A percentile compares a stretch with the other conserved stretches of the same genome.
Conservation (phyloP, 1,140 invertebrate species). For the Drosophila parabipectinata region DNA sequence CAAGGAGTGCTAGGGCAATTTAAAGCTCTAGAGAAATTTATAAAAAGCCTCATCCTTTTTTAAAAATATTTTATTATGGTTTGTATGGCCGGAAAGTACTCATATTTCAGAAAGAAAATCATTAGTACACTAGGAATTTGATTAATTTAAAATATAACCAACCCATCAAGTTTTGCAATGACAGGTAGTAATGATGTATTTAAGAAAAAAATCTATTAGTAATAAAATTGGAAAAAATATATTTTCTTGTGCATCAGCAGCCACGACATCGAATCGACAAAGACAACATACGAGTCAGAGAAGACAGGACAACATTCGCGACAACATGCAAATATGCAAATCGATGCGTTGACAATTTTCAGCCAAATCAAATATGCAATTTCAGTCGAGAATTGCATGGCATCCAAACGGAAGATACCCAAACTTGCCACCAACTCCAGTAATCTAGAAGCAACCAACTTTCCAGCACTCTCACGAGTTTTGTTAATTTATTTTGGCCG, state of each 20-base stretch:
- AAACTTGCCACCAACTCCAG: not conserved
- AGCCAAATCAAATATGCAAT: constrained; percentile 74
- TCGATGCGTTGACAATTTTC: constrained; percentile 74
- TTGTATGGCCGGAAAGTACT: too few relatives aligned
- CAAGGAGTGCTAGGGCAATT: too few relatives aligned
- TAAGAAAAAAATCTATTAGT: not conserved
- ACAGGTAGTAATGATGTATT: not conserved
- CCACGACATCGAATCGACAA: constrained; percentile 26
- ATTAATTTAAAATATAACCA: too few relatives aligned
- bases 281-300: constrained; percentile 23
- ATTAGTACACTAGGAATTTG: too few relatives aligned
- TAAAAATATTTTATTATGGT: too few relatives aligned
- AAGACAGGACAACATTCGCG: constrained; percentile 58
- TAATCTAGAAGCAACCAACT: constrained; percentile 2
- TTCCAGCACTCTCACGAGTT: constrained; percentile 61
- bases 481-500: constrained; percentile 80
- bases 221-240: not conserved
- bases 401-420: not conserved
- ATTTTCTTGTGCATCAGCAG: constrained; percentile 7
- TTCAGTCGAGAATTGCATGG: constrained; percentile 38
- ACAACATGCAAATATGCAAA: constrained; percentile 81
- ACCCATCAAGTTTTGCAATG: too few relatives aligned
- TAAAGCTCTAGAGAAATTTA: too few relatives aligned
- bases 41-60: too few relatives aligned
- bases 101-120: too few relatives aligned